Conservation (phyloP, 2,888 invertebrate species). For the Panzeria rudis region DNA sequence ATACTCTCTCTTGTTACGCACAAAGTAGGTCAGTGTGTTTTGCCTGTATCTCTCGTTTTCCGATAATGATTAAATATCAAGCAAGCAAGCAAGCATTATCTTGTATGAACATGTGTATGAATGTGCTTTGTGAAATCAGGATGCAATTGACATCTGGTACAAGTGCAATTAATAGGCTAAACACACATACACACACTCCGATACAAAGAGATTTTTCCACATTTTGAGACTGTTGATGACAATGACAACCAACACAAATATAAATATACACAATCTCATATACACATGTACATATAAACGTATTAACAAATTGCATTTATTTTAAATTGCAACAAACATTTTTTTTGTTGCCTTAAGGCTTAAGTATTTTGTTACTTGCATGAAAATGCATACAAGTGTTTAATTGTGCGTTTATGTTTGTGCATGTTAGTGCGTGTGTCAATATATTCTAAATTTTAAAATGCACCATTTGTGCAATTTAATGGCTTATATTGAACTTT, state of each 20-base stretch:
- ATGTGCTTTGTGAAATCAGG: constrained; percentile 24
- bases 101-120: background rate
- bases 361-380: constrained; percentile 35
- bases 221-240: constrained; percentile 49
- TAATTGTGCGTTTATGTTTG: constrained; percentile 6
- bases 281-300: background rate
- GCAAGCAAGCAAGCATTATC: constrained; percentile 31
- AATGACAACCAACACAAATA: constrained; percentile 59
- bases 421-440: background rate
- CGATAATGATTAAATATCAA: constrained; percentile 68
- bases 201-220: constrained; percentile 6
- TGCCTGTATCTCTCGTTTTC: background rate
- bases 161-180: constrained; percentile 68
- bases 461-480: constrained; percentile 53
- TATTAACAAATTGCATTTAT: constrained; percentile 43
- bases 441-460: constrained; percentile 52
- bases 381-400: constrained; percentile 1
- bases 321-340: constrained; percentile 47
- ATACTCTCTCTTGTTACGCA: background rate
- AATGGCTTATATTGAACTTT: constrained; percentile 56
- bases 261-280: background rate
- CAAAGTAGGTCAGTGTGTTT: constrained; percentile 70
- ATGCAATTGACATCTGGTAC: constrained; percentile 71
- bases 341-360: constrained; percentile 57
- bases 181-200: background rate